These are phyloP conservation scores for Eugnorisma glareosa DNA, from an alignment of 2,888 invertebrate genomes.

Conservation along the genomic window DNA sequence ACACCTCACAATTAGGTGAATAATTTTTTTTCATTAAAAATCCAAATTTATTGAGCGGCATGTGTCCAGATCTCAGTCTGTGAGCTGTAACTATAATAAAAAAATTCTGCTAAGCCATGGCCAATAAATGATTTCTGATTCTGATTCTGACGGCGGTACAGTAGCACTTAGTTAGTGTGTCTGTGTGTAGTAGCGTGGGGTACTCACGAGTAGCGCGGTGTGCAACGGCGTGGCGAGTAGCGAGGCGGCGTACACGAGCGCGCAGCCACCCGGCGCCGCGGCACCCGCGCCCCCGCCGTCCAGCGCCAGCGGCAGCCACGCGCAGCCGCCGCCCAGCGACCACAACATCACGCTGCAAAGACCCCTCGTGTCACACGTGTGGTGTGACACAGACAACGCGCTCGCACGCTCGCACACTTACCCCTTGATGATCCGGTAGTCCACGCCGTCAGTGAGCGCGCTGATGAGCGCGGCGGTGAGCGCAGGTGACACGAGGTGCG, in stretches of 20 bases:
- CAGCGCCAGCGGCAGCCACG: constrained; percentile 82
- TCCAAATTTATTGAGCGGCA: too few species aligned
- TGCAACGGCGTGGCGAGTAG: constrained; percentile 95
- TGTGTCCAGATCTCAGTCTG: too few species aligned
- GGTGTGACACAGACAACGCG: neutral
- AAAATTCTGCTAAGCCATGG: too few species aligned
- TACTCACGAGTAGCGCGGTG: constrained; percentile 93
- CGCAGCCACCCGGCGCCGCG: constrained; percentile 30
- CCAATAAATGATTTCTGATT: too few species aligned
- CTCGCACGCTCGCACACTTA: constrained; percentile 47
- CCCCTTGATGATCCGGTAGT: constrained; percentile 72
- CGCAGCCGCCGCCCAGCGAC: constrained; percentile 79
- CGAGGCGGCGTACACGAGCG: constrained; percentile 81
- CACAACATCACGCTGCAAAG: constrained; percentile 76
- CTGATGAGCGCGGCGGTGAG: constrained; percentile 62
- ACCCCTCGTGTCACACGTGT: neutral
- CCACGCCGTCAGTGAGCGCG: constrained; percentile 62
- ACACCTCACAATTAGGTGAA: too few species aligned
- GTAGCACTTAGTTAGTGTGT: neutral
- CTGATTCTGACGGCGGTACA: neutral
- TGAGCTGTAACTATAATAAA: too few species aligned
- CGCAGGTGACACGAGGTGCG: constrained; percentile 74
- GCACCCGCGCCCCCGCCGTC: constrained; percentile 66
- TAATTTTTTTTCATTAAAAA: too few species aligned
- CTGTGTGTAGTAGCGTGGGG: constrained; percentile 76